Conservation (phyloP, 1,140 invertebrate species). For the Drosophila kohkoa region DNA sequence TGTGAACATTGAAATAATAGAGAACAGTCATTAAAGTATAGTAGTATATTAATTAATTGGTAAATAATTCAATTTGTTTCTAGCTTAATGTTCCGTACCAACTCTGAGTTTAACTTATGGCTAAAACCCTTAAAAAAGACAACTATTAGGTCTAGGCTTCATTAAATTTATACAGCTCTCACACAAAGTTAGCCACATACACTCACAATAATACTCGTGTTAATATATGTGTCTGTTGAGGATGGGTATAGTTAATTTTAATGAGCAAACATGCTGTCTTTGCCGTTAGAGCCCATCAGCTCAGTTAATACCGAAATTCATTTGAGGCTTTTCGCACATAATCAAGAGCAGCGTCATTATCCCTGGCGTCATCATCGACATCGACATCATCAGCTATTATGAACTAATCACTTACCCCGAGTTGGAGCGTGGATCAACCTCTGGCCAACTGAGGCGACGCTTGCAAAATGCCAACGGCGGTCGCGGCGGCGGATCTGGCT, state of each 20-base stretch:
- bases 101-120: constrained; percentile 26
- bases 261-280: constrained; percentile 39
- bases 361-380: not conserved
- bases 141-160: constrained; percentile 35
- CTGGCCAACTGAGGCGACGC: constrained; percentile 91
- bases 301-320: constrained; percentile 60
- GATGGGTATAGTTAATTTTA: constrained; percentile 61
- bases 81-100: not conserved
- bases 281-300: constrained; percentile 4
- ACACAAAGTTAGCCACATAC: constrained; percentile 26
- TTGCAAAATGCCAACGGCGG: constrained; percentile 90
- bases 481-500: constrained; percentile 86
- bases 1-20: constrained; percentile 36
- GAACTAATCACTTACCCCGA: constrained; percentile 88
- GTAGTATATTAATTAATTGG: constrained; percentile 80
- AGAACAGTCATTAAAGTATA: constrained; percentile 72
- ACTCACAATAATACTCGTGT: not conserved
- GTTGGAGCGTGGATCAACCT: constrained; percentile 91
- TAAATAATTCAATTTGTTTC: constrained; percentile 69
- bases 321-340: constrained; percentile 60
- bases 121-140: constrained; percentile 37
- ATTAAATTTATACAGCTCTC: constrained; percentile 66
- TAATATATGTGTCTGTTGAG: constrained; percentile 2
- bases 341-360: constrained; percentile 39
- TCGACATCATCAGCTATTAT: not conserved